Conservation (phyloP, 2,113 vertebrate genomes). For the Ibidorhyncha struthersii region DNA sequence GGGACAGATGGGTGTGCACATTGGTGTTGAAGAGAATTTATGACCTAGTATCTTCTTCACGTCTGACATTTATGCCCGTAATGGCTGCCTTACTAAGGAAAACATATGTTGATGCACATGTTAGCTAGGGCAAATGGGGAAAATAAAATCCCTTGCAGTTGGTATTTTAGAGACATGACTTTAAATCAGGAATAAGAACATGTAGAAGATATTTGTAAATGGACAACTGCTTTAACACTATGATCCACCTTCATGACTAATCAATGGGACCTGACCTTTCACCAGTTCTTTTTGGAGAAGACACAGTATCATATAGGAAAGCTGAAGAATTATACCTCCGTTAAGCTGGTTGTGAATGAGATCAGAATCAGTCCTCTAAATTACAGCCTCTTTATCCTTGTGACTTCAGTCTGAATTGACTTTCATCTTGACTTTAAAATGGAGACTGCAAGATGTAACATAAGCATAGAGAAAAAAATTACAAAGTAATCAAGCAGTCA, state of each 20-base stretch:
- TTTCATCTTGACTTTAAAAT: slow-evolving; percentile 39
- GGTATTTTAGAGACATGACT: not conserved
- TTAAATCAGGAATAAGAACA: not conserved
- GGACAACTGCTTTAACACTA: not conserved
- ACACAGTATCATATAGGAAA: not conserved
- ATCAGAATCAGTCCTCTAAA: not conserved
- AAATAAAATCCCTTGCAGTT: not conserved
- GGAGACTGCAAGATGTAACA: not conserved
- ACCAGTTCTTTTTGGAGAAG: not conserved
- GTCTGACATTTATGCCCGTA: not conserved
- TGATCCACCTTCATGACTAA: not conserved
- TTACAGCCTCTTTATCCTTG: not conserved
- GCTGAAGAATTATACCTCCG: not conserved
- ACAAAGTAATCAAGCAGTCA: not conserved
- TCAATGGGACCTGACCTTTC: not conserved
- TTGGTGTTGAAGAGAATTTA: not conserved
- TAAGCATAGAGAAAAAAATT: not conserved
- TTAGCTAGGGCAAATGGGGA: not conserved
- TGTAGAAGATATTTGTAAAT: not conserved
- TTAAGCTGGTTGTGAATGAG: not conserved
- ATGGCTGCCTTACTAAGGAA: not conserved
- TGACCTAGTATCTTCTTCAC: not conserved
- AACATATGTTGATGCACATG: not conserved
- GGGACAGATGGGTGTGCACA: not conserved
- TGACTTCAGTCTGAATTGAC: not conserved